Conservation (phyloP, 1,140 invertebrate species). For the Potamilus streckersoni region DNA sequence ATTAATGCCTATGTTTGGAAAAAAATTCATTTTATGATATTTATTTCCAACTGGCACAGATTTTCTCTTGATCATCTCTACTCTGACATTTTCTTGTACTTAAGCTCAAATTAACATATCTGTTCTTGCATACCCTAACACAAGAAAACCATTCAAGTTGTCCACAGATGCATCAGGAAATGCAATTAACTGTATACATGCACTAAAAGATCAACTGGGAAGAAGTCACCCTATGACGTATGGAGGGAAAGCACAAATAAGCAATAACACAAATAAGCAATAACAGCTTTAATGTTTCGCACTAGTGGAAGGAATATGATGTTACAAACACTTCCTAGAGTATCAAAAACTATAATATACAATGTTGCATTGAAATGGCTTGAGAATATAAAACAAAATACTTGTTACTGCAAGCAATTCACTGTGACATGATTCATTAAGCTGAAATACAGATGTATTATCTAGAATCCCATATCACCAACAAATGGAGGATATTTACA, state of each 20-base stretch:
- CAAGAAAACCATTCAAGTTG: slow-evolving; percentile 31
- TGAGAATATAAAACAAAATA: slow-evolving; percentile 17
- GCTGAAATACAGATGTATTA: slow-evolving; percentile 23
- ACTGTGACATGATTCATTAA: slow-evolving; percentile 20
- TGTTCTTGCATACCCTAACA: slow-evolving; percentile 16
- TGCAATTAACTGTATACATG: slow-evolving; percentile 32
- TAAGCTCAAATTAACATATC: no score
- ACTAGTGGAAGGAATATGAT: slow-evolving; percentile 30
- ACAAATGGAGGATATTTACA: no score
- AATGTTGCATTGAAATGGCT: slow-evolving; percentile 27
- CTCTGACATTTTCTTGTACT: no score
- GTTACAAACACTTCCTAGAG: slow-evolving; percentile 22
- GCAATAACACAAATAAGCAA: slow-evolving; percentile 24
- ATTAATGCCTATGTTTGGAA: no score
- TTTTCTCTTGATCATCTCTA: no score
- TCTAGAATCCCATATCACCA: slow-evolving; percentile 16
- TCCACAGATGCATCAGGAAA: slow-evolving; percentile 38
- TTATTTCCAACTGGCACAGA: no score
- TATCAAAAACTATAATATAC: slow-evolving; percentile 20
- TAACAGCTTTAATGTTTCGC: slow-evolving; percentile 17
- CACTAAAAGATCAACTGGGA: slow-evolving; percentile 27
- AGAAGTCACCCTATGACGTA: slow-evolving; percentile 38
- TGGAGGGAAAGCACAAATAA: slow-evolving; percentile 34
- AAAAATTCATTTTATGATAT: no score
- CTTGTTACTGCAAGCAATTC: slow-evolving; percentile 20